Evolutionary conservation across 2,888 invertebrate species (phyloP).

Genomic region (Nemotelus pantherinus): DNA sequence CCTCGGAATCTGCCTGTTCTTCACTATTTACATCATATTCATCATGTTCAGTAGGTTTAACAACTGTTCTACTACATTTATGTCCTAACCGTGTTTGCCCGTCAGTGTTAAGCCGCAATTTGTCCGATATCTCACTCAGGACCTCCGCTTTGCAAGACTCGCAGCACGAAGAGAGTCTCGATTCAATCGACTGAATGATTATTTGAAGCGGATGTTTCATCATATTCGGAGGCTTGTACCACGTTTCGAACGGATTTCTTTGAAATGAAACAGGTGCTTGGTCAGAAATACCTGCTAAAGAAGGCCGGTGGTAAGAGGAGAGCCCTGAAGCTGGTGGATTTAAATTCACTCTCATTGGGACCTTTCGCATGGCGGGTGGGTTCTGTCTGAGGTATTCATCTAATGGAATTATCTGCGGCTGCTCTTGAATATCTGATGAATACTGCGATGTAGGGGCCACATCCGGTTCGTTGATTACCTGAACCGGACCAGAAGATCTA

Average conservation of each 20-base stretch:
- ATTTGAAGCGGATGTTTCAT: constrained; percentile 27
- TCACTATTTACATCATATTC: constrained; percentile 1
- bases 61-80: background rate
- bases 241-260: background rate
- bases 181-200: constrained; percentile 32
- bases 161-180: constrained; percentile 24
- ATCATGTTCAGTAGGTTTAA: background rate
- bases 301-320: background rate
- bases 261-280: background rate
- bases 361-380: background rate
- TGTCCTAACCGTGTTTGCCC: background rate
- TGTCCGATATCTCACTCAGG: constrained; percentile 28
- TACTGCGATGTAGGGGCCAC: background rate
- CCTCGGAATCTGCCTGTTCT: background rate
- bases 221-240: background rate
- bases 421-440: background rate
- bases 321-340: background rate
- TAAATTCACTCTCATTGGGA: constrained; percentile 5
- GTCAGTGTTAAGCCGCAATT: background rate
- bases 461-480: constrained; percentile 28
- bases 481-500: constrained; percentile 14
- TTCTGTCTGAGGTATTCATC: constrained; percentile 12
- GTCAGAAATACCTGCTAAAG: background rate
- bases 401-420: constrained; percentile 18
- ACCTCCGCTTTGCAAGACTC: constrained; percentile 31